Evolutionary conservation across 1,140 invertebrate genomes (phyloP), one percentile per base, ranked within the genome.

Genomic region (Dysdera silvatica): DNA sequence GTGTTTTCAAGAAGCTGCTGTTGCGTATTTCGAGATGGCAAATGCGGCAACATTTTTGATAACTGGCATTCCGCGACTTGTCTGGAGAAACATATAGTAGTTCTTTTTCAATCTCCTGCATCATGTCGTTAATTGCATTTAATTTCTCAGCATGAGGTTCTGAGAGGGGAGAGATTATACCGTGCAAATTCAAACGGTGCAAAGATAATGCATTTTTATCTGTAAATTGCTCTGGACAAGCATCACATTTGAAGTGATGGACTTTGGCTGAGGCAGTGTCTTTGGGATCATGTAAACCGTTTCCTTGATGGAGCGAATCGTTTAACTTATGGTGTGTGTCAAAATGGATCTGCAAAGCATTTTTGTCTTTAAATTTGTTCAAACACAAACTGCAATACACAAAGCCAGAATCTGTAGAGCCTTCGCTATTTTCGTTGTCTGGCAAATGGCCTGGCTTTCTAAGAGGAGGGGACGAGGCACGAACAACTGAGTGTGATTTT

Each of bases 1-100:
- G 96, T 0, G 95, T 98, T 74, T 97, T 94, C 86, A 99, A 93
- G 74, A 99, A 99, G 73, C 99, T 99, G 76, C 99, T 99, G 79
- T 99, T 99, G 79, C 96, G 98, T 33, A 98, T 77, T 76, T 98
- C 95, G 79, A 99, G 99, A 78, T 98, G 98, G 77, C 96, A 99
- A 64, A 99, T 95, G 74, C 98, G 93, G 76, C 96, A 99, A 47
- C 40, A 55, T 45, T 58, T 65, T 26, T 32, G 55, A 49, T 32
- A 56, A 24, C 24, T 31, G 6, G n/a, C 12, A 31, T 41, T 48
- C 10, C 56, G 52, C 35, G 51, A 49, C 55, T 54, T 65, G 35
- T 57, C 54, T 16, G 48, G 10, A 45, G 20, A 24, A 41, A 41
- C 40, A 41, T 16, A 41, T 18, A 18, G n/a, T 41, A 16, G 16